Percentiles rank a stretch among this genome's conserved stretches.
phyloP scores from a whole-genome alignment of 2,888 invertebrate genomes.

The Drosophila borealis region DNA sequence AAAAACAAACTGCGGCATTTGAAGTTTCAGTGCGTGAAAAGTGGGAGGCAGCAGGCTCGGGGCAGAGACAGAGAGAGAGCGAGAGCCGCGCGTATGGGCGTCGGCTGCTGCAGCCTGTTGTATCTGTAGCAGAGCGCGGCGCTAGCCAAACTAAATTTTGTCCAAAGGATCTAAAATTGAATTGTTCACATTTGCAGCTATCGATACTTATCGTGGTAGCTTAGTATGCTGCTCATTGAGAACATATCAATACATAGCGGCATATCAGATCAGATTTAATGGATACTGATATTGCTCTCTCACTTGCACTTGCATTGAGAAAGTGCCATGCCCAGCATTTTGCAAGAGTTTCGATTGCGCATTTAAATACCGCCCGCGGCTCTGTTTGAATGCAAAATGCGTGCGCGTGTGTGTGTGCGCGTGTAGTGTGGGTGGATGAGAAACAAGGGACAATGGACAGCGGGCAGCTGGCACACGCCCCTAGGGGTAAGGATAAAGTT shows the following conservation, averaged over 20 bases:
- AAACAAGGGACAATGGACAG: slow-evolving; percentile 16
- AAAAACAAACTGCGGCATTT: slow-evolving; percentile 28
- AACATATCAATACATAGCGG: too few relatives aligned
- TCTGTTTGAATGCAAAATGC: slow-evolving; percentile 22
- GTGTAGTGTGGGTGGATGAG: slow-evolving; percentile 51
- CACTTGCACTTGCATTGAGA: too few relatives aligned
- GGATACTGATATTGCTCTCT: too few relatives aligned
- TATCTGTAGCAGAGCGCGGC: slow-evolving; percentile 24
- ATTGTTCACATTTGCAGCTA: slow-evolving; percentile 6
- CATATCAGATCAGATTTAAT: too few relatives aligned
- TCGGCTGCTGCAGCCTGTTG: slow-evolving; percentile 43
- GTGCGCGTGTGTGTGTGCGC: not conserved
- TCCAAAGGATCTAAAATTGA: slow-evolving; percentile 9
- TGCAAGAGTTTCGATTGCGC: slow-evolving; percentile 7
- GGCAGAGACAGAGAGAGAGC: not conserved
- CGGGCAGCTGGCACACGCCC: slow-evolving; percentile 60
- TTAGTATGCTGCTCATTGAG: not conserved
- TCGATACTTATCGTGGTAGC: not conserved
- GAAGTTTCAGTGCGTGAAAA: slow-evolving; percentile 5
- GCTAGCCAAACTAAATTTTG: slow-evolving; percentile 17
- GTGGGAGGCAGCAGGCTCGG: too few relatives aligned
- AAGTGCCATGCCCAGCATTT: slow-evolving; percentile 14
- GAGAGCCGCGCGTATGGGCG: slow-evolving; percentile 20
- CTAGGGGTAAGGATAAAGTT: slow-evolving; percentile 12
- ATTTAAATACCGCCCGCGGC: slow-evolving; percentile 19